A percentile compares a stretch with the other conserved stretches of the same genome.
These are phyloP conservation scores for Upupa epops DNA, from an alignment of 2,113 vertebrate genomes.

Conservation along the genomic window DNA sequence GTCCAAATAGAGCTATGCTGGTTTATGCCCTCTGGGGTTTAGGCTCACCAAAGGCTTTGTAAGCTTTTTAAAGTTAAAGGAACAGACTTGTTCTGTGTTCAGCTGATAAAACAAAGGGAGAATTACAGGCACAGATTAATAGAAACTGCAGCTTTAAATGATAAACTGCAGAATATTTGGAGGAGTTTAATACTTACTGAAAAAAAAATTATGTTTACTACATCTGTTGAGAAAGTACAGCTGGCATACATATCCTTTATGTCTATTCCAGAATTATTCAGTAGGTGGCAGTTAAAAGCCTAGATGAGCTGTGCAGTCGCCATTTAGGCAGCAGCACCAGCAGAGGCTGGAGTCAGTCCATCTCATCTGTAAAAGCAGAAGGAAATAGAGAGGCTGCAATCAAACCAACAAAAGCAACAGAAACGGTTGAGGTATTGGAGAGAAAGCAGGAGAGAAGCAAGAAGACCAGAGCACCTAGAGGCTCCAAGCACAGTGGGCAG, in stretches of 20 bases:
- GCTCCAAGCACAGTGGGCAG: background rate
- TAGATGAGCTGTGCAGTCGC: conserved; percentile 29
- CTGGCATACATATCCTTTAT: background rate
- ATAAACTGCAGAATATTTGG: background rate
- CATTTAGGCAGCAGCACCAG: conserved; percentile 53
- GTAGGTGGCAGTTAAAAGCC: conserved; percentile 73
- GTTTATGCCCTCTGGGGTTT: background rate
- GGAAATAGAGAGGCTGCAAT: background rate
- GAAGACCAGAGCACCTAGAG: background rate
- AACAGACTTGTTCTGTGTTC: background rate
- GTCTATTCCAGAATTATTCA: conserved; percentile 40
- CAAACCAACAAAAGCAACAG: background rate
- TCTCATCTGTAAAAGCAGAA: background rate
- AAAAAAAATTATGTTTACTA: background rate
- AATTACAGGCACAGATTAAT: background rate
- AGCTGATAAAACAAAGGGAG: background rate
- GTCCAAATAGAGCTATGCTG: background rate
- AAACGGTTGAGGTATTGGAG: background rate
- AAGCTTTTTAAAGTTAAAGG: conserved; percentile 13
- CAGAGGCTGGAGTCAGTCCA: conserved; percentile 2
- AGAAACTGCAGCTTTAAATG: background rate
- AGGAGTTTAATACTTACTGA: background rate
- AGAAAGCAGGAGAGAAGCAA: background rate
- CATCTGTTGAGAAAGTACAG: background rate
- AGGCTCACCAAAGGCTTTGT: background rate